Base-by-base conservation (phyloP, 2,888 invertebrate genomes). In the Pimpla rufipes region DNA sequence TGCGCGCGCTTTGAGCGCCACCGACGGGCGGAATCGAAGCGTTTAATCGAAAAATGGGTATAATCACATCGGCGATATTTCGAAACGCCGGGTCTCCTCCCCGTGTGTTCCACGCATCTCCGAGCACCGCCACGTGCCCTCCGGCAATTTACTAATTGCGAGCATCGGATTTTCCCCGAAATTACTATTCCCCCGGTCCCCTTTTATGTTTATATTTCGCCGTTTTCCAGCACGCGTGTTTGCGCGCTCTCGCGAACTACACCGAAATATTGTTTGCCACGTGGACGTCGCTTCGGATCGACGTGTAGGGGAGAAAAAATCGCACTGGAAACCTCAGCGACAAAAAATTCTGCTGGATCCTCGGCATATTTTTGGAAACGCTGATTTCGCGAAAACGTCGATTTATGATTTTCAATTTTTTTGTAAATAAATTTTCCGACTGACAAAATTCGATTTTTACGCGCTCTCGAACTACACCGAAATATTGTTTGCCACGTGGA, bases 141-240 rank as follows among this genome's bases (percentile, higher is more conserved):
- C 16, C 4, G 40, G 62, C 62, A 40, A 37, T 62, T 62, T 37
- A 10, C 11, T 40, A 37, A 62, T 62, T 40, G 18, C 57, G n/a
- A 62, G 2, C 40, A 62, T 18, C 18, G 62, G 7, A 18, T 16
- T 40, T 16, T 37, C 10, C 8, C 7, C n/a, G n/a, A 13, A 35
- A 29, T 35, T 47, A 10, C 7, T 29, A 50, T 47, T 67, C 7
- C 10, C 0, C 16, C 23, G n/a, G n/a, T n/a, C n/a, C n/a, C n/a
- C 29, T 18, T 16, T 1, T 10, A 50, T 52, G 50, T 50, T 47
- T 21, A 18, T 59, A 35, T 4, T 62, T 62, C 18, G 7, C 18
- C 45, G 3, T 42, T 23, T 47, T 42, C 11, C 16, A 4, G 47
- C 8, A 5, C n/a, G 29, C 29, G 40, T 21, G n/a, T 37, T 62